A percentile compares a stretch with the other conserved stretches of the same genome.
Evolutionary conservation across 2,113 vertebrate genomes (phyloP).

Genomic region (Campylomormyrus tamandua): DNA sequence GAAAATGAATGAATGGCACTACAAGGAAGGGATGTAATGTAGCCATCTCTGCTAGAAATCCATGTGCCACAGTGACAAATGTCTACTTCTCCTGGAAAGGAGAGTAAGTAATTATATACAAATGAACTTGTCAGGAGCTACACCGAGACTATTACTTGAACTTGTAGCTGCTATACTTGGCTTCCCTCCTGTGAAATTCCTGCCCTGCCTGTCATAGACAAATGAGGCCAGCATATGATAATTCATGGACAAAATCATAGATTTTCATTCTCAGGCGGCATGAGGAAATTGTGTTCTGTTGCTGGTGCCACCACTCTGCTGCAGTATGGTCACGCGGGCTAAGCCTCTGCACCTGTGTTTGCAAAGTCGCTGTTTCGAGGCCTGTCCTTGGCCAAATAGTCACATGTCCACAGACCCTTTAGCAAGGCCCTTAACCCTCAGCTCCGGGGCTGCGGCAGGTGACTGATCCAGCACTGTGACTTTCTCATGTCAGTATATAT

Average conservation of each 20-base stretch:
- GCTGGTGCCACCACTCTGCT: not conserved
- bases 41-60: slow-evolving; percentile 39
- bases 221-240: slow-evolving; percentile 25
- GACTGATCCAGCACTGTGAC: not conserved
- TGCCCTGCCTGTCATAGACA: slow-evolving; percentile 23
- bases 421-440: not conserved
- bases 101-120: slow-evolving; percentile 49
- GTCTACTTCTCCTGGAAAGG: slow-evolving; percentile 35
- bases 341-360: not conserved
- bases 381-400: not conserved
- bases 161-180: slow-evolving; percentile 41
- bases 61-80: slow-evolving; percentile 44
- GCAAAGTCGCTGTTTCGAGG: not conserved
- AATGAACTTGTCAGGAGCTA: slow-evolving; percentile 47
- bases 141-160: slow-evolving; percentile 36
- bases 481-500: too few relatives aligned
- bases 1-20: slow-evolving; percentile 35
- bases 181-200: slow-evolving; percentile 44
- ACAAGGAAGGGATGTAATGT: slow-evolving; percentile 26
- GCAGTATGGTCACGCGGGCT: not conserved
- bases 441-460: not conserved
- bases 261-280: slow-evolving; percentile 16
- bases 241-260: slow-evolving; percentile 22
- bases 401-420: not conserved
- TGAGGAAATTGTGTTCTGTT: not conserved